phyloP scores from a whole-genome alignment of 2,797 vertebrate genomes.

The Leptoclinus maculatus region DNA sequence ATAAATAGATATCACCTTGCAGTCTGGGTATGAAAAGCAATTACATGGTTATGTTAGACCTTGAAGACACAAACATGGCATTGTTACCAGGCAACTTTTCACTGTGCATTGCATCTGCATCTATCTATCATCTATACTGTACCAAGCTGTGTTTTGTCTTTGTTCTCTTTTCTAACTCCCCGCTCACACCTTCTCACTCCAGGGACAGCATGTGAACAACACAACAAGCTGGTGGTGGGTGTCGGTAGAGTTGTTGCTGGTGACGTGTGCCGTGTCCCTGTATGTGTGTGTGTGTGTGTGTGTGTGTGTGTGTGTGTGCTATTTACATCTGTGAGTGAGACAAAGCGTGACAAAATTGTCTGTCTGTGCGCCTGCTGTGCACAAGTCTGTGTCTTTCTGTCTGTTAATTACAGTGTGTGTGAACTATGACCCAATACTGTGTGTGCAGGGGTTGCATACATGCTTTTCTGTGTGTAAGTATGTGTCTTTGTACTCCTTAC shows the following conservation, averaged over 20 bases:
- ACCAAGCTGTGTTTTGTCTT: constrained; percentile 37
- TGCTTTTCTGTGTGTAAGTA: neutral
- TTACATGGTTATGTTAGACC: constrained; percentile 8
- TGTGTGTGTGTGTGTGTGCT: neutral
- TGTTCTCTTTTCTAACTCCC: constrained; percentile 42
- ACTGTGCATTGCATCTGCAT: neutral
- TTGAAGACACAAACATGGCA: constrained; percentile 32
- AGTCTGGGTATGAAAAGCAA: constrained; percentile 10
- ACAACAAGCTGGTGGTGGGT: constrained; percentile 41
- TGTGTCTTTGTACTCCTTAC: neutral
- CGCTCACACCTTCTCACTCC: constrained; percentile 38
- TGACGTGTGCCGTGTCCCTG: constrained; percentile 14
- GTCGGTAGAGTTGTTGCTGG: constrained; percentile 44
- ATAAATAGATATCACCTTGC: constrained; percentile 4
- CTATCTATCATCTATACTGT: neutral
- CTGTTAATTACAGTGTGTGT: constrained; percentile 11
- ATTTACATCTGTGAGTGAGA: constrained; percentile 27
- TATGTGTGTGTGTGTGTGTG: neutral
- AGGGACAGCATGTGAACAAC: constrained; percentile 52
- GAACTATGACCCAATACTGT: neutral
- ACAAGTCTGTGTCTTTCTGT: neutral
- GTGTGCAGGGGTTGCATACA: neutral
- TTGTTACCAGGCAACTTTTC: constrained; percentile 21
- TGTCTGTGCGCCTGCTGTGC: neutral
- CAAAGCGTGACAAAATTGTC: constrained; percentile 28